Evolutionary conservation across 2,113 vertebrate genomes (phyloP).

Genomic region (Struthio camelus): DNA sequence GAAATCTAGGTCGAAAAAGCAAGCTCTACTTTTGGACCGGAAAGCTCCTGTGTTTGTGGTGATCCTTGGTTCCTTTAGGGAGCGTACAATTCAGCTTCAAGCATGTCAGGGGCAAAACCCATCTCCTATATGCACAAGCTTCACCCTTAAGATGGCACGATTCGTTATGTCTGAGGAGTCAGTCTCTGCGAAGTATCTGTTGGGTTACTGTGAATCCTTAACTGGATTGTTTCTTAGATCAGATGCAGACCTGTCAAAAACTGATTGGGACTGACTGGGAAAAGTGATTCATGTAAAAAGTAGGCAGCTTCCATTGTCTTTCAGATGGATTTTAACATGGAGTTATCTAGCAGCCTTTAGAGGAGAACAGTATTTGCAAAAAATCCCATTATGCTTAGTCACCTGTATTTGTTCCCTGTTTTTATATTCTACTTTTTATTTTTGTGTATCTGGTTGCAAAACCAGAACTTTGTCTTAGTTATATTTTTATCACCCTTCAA

Average conservation of each 20-base stretch:
- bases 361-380: background rate
- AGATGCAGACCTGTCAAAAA: background rate
- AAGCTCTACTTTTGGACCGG: background rate
- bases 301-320: background rate
- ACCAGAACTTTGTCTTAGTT: background rate
- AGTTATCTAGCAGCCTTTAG: background rate
- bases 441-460: background rate
- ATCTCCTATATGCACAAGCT: background rate
- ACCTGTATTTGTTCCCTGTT: background rate
- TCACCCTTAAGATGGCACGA: background rate
- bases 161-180: background rate
- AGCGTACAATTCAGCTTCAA: background rate
- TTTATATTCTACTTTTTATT: background rate
- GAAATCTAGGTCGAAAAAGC: background rate
- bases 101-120: background rate
- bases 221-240: background rate
- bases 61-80: background rate
- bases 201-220: background rate
- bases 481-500: background rate
- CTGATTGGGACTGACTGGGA: background rate
- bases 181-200: background rate
- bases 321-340: background rate
- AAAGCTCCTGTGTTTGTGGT: background rate
- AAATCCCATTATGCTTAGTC: background rate
- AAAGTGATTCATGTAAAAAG: background rate